Base-by-base conservation (phyloP, 2,888 invertebrate genomes). In the Parnassius orleans region DNA sequence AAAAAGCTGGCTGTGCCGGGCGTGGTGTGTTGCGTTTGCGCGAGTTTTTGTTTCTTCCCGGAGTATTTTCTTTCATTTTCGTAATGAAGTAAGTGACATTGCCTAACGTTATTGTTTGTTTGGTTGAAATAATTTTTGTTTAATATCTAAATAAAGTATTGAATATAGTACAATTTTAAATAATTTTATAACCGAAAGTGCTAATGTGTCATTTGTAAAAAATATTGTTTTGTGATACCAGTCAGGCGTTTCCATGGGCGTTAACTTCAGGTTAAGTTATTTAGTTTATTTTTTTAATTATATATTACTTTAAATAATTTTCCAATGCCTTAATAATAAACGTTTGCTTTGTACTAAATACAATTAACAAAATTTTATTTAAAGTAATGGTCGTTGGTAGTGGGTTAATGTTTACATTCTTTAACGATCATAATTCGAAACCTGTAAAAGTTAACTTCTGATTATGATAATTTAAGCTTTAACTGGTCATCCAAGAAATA, bases 21-120 rank as follows among this genome's bases (percentile, higher is more conserved):
- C 90, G 90, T 90, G 90, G 90, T 89, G 84, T 86, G 87, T 75
- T 81, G 85, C 87, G 89, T 76, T 81, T 90, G 89, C 88, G 90
- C 87, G 80, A 84, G 78, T 68, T 72, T 77, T 83, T 33, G 80
- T 76, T 73, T 51, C 24, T 54, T 54, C 12, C 43, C 53, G 33
- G 80, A 84, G 78, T 68, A 71, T 77, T 83, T 33, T 79, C 53
- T 54, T 50, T 58, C 51, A 58, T 78, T 46, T n/a, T 46, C 46
- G 12, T 76, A 81, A 81, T 83, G 84, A 84, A 85, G 81, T 87
- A 81, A 83, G 80, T 80, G 76, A 71, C 73, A 78, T 78, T 78
- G 79, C 75, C 75, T 80, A 82, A 77, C 79, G 78, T 78, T 75
- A 69, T 79, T 86, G 82, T 85, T 84, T 84, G 77, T 83, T 77